Base-by-base conservation (phyloP, 92 coral and sea anemone species). In the Muricea muricata region DNA sequence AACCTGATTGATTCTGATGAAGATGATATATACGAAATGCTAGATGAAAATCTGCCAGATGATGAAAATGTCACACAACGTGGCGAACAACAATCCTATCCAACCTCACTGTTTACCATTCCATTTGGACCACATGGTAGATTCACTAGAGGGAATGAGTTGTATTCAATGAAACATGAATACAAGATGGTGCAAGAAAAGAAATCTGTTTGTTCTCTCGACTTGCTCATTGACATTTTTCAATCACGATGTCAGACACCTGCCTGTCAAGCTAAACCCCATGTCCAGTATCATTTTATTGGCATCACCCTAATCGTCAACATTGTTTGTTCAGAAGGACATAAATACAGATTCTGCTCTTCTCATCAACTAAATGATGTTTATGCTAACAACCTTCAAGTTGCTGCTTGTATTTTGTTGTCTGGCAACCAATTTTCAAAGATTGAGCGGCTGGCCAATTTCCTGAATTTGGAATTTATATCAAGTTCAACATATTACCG, bases 401-500 rank as follows among this genome's bases (percentile, higher is more conserved):
- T 63, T 1, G 86, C 80, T 13, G 81, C 80, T 8, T 82, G 79
- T 1, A 82, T 82, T 61, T 45, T 80, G 11, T 57, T 80, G 28
- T 80, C 85, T 5, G 85, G 85, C 3, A 65, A 35, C 65, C 61
- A 61, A 17, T 69, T 68, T 45, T 7, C 34, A 14, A 82, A 82
- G 13, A 25, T 70, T 26, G 7, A 82, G 32, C 23, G 74, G n/a
- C 7, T 69, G 47, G 46, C 86, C 14, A 7, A 82, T 33, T 82
- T 82, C 66, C 46, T 82, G 28, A 63, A 77, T 17, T 57, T 88
- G 28, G 24, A 65, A 37, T 88, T 88, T 70, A n/a, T 88, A 6
- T 88, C 85, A 7, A 80, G 67, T n/a, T 67, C 91, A 32, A 88
- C 84, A 8, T 88, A 57, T 46, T 88, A 75, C 31, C 34, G 88